Conservation (phyloP, 2,113 vertebrate genomes). For the Emydocephalus ijimae region DNA sequence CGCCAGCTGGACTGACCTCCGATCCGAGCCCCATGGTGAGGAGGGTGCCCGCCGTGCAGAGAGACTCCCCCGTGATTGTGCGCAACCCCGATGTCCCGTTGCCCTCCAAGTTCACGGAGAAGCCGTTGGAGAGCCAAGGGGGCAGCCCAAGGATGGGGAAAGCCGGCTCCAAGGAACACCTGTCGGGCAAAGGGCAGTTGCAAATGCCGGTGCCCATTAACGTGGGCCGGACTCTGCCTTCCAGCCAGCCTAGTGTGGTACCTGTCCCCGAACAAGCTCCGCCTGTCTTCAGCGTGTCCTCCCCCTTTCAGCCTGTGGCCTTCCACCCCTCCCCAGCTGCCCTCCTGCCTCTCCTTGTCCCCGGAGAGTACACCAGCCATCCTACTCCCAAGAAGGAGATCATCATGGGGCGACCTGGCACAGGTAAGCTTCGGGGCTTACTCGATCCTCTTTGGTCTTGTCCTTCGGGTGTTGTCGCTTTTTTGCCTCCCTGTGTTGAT, state of each 20-base stretch:
- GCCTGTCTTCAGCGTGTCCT: slow-evolving; percentile 64
- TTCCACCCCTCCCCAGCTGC: slow-evolving; percentile 90
- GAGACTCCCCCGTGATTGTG: slow-evolving; percentile 88
- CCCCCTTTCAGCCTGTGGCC: slow-evolving; percentile 82
- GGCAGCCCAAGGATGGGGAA: slow-evolving; percentile 51
- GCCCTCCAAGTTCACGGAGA: slow-evolving; percentile 81
- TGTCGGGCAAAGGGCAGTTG: slow-evolving; percentile 64
- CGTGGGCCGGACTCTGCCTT: slow-evolving; percentile 58
- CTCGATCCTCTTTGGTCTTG: background rate
- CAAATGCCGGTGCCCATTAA: slow-evolving; percentile 87
- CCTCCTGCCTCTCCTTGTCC: slow-evolving; percentile 85
- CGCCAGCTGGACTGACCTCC: slow-evolving; percentile 72
- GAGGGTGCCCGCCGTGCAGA: slow-evolving; percentile 75
- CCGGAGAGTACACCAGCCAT: slow-evolving; percentile 78
- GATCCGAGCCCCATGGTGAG: slow-evolving; percentile 70
- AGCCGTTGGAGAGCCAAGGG: slow-evolving; percentile 65
- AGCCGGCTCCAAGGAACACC: slow-evolving; percentile 55
- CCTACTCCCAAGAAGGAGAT: slow-evolving; percentile 88
- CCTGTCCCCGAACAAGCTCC: slow-evolving; percentile 55
- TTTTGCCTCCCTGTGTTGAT: background rate
- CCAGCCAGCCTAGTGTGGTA: slow-evolving; percentile 45
- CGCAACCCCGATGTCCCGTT: slow-evolving; percentile 85
- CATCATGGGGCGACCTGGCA: slow-evolving; percentile 90
- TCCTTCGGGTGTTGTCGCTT: background rate
- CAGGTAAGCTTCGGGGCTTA: slow-evolving; percentile 73